A percentile compares a stretch with the other conserved stretches of the same genome.
Evolutionary conservation across 2,113 vertebrate species (phyloP).

Genomic region (Syngnathus scovelli): DNA sequence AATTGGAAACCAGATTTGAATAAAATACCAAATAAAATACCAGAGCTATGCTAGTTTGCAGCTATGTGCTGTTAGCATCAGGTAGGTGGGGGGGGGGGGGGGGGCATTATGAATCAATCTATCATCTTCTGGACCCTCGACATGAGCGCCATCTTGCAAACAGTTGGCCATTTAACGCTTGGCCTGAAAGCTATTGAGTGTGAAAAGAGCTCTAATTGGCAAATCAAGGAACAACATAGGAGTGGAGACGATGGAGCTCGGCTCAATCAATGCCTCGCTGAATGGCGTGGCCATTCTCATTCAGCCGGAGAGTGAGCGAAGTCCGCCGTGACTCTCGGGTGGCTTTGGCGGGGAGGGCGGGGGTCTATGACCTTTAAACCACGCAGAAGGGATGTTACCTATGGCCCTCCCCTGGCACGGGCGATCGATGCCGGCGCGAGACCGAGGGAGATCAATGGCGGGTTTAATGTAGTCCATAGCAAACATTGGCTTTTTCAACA

Average conservation of each 20-base stretch:
- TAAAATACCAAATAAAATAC: too few relatives aligned
- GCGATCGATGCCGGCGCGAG: slow-evolving; percentile 37
- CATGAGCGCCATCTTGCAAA: slow-evolving; percentile 10
- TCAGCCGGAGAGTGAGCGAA: not conserved
- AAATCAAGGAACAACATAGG: slow-evolving; percentile 1
- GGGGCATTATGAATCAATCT: slow-evolving; percentile 5
- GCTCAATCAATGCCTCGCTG: slow-evolving; percentile 1
- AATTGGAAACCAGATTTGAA: not conserved
- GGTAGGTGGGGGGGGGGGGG: not conserved
- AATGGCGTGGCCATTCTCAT: not conserved
- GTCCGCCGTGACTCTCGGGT: slow-evolving; percentile 13
- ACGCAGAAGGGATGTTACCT: slow-evolving; percentile 33
- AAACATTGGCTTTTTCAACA: slow-evolving; percentile 41
- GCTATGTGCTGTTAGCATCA: not conserved
- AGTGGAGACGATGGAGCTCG: slow-evolving; percentile 20
- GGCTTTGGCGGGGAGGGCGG: not conserved
- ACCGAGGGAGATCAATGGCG: slow-evolving; percentile 5
- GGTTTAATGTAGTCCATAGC: slow-evolving; percentile 37
- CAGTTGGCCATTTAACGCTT: slow-evolving; percentile 23
- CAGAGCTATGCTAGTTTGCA: not conserved
- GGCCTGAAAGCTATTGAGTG: slow-evolving; percentile 34
- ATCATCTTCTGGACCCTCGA: slow-evolving; percentile 4
- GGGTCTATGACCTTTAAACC: slow-evolving; percentile 50
- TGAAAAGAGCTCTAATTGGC: slow-evolving; percentile 39
- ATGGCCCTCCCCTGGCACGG: slow-evolving; percentile 28